Percentiles rank a stretch among this genome's conserved stretches.
These are phyloP conservation scores for Buceros bicornis DNA, from an alignment of 2,797 vertebrate species.

Conservation along the genomic window DNA sequence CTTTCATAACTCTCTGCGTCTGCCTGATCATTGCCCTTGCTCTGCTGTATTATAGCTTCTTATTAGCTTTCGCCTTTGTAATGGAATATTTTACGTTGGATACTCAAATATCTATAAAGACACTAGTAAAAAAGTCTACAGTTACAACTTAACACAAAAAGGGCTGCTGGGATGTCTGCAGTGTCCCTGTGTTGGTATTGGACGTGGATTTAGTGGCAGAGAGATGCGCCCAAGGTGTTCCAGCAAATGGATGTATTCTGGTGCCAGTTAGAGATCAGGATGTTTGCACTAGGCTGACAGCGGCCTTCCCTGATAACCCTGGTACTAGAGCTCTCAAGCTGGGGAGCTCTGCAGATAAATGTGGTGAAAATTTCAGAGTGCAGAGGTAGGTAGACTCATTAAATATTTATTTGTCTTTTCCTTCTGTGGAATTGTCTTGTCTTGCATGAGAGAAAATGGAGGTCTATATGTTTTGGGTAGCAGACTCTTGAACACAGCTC, in stretches of 20 bases:
- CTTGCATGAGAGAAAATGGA: neutral
- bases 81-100: slow-evolving; percentile 68
- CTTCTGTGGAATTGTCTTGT: neutral
- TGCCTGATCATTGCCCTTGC: slow-evolving; percentile 53
- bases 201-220: neutral
- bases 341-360: neutral
- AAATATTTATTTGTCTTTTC: slow-evolving; percentile 12
- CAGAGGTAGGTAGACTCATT: neutral
- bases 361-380: neutral
- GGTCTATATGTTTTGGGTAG: neutral
- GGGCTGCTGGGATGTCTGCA: neutral
- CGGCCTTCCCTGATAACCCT: neutral
- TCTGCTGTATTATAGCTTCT: slow-evolving; percentile 54
- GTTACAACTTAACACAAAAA: neutral
- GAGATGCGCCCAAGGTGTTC: neutral
- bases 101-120: slow-evolving; percentile 67
- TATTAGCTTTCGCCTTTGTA: slow-evolving; percentile 62
- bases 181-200: neutral
- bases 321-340: neutral
- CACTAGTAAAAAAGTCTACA: slow-evolving; percentile 44
- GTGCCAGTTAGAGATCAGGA: neutral
- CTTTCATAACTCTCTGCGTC: slow-evolving; percentile 40
- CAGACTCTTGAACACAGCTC: neutral
- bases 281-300: neutral
- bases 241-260: slow-evolving; percentile 7